Evolutionary conservation across 2,113 vertebrate species (phyloP).

Genomic region (Scomber scombrus): DNA sequence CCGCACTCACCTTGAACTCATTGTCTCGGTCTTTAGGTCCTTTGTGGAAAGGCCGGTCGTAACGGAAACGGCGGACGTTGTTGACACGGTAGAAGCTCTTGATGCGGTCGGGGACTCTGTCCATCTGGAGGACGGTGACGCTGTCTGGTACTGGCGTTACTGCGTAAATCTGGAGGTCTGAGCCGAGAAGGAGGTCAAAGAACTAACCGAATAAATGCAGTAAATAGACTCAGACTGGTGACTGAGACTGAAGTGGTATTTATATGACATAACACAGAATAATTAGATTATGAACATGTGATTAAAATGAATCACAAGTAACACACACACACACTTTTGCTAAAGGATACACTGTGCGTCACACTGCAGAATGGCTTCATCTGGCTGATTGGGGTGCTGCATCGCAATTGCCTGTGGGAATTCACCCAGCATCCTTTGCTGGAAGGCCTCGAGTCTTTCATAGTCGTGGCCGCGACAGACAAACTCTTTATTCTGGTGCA

Average conservation of each 20-base stretch:
- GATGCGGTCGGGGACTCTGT: conserved; percentile 95
- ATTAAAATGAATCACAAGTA: background rate
- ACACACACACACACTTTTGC: background rate
- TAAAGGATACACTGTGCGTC: conserved; percentile 98
- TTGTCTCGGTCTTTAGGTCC: conserved; percentile 97
- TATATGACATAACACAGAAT: too few relatives aligned
- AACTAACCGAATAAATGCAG: background rate
- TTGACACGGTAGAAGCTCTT: conserved; percentile 99
- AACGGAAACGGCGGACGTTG: conserved; percentile 96
- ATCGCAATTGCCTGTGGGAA: conserved; percentile 99
- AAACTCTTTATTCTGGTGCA: conserved; percentile 95
- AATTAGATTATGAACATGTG: too few relatives aligned
- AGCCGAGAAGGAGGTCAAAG: conserved; percentile 63
- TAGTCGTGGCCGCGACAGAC: conserved; percentile 98
- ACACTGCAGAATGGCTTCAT: conserved; percentile 94
- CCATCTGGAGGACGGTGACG: conserved; percentile 92
- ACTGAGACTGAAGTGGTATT: too few relatives aligned
- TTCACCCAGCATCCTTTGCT: conserved; percentile 98
- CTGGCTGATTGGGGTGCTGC: conserved; percentile 98
- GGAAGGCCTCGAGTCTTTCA: conserved; percentile 96
- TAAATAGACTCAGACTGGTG: background rate
- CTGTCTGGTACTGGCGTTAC: conserved; percentile 95
- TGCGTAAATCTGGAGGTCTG: conserved; percentile 93
- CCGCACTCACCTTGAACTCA: conserved; percentile 92
- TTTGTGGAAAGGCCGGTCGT: conserved; percentile 97